Evolutionary conservation across 2,888 invertebrate genomes (phyloP).

Genomic region (Chaitophorus viminalis): DNA sequence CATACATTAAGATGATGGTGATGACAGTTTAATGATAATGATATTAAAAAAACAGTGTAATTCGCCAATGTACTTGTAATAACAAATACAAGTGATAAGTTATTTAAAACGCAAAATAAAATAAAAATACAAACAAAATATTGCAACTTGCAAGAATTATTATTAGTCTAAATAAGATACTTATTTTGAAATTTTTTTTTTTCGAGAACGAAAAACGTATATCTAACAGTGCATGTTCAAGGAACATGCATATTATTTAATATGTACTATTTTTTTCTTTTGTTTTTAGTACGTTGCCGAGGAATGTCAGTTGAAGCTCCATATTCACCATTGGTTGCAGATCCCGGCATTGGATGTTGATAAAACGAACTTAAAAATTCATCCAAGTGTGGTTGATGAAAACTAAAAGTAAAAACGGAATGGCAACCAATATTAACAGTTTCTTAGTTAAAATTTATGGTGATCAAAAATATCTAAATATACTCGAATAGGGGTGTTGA

Average conservation of each 20-base stretch:
- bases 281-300: slow-evolving; percentile 60
- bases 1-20: neutral
- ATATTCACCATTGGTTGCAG: slow-evolving; percentile 61
- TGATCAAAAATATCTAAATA: neutral
- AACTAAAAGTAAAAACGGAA: slow-evolving; percentile 38
- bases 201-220: slow-evolving; percentile 35
- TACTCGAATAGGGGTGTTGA: slow-evolving; percentile 62
- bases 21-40: slow-evolving; percentile 39
- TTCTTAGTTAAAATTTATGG: neutral
- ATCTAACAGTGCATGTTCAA: slow-evolving; percentile 40
- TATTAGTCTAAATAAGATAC: slow-evolving; percentile 52
- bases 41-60: slow-evolving; percentile 28
- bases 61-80: slow-evolving; percentile 12
- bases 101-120: slow-evolving; percentile 36
- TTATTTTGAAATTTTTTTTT: slow-evolving; percentile 35
- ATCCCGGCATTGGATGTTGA: slow-evolving; percentile 64
- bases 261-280: slow-evolving; percentile 57
- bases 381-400: slow-evolving; percentile 76
- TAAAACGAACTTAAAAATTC: slow-evolving; percentile 84
- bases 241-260: slow-evolving; percentile 13
- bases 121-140: slow-evolving; percentile 9
- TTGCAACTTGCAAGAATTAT: slow-evolving; percentile 21
- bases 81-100: slow-evolving; percentile 36
- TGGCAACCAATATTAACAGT: neutral
- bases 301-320: slow-evolving; percentile 58